These are phyloP conservation scores for Alca torda DNA, from an alignment of 2,797 vertebrate species.

Conservation along the genomic window DNA sequence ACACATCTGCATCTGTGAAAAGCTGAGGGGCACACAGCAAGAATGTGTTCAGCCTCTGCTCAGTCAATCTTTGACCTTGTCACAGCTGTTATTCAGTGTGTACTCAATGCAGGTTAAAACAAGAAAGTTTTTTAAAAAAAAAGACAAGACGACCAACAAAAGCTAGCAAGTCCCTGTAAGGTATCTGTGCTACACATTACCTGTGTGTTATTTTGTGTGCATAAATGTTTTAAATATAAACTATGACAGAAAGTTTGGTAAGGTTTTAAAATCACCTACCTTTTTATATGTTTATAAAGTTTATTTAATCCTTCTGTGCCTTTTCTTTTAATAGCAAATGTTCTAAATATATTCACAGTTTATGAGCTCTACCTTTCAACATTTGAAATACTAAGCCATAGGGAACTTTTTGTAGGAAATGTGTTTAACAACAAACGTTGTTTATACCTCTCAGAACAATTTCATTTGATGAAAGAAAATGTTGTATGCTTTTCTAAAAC, in stretches of 20 bases:
- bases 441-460: conserved; percentile 4
- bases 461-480: background rate
- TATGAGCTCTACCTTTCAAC: background rate
- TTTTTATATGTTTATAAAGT: background rate
- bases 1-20: background rate
- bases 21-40: background rate
- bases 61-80: background rate
- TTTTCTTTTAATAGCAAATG: conserved; percentile 17
- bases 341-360: background rate
- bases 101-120: background rate
- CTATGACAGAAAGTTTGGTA: background rate
- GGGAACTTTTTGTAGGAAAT: background rate
- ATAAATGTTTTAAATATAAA: background rate
- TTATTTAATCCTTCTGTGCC: background rate
- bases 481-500: background rate
- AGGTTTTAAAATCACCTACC: background rate
- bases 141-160: background rate
- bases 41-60: background rate
- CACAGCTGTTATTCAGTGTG: background rate
- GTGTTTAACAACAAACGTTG: background rate
- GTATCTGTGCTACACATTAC: background rate
- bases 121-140: background rate
- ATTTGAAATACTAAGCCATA: background rate
- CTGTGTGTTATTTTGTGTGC: background rate
- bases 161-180: background rate